A percentile compares a stretch with the other conserved stretches of the same genome.
phyloP scores from a whole-genome alignment of 2,113 vertebrate species.

The Siniperca knerii region DNA sequence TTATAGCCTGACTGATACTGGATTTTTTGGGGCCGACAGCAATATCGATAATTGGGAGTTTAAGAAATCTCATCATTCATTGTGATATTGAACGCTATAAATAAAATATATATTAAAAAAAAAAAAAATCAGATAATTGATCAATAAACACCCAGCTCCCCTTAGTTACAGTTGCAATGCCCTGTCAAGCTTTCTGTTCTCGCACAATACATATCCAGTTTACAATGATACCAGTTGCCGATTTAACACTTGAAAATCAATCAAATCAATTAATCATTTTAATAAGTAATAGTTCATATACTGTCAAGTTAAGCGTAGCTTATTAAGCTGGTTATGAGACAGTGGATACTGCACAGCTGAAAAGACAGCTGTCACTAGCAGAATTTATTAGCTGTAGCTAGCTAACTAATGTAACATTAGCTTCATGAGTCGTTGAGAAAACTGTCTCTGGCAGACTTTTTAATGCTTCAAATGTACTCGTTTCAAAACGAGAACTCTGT shows the following conservation, averaged over 20 bases:
- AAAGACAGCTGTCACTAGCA: background rate
- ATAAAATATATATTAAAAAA: background rate
- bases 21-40: background rate
- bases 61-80: background rate
- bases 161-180: background rate
- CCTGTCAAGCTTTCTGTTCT: background rate
- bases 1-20: background rate
- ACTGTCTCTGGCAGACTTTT: background rate
- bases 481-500: no score
- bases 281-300: no score
- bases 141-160: no score
- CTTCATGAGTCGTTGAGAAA: background rate
- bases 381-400: background rate
- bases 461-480: background rate
- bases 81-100: background rate
- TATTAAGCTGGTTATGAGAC: no score
- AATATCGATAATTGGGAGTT: background rate
- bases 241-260: background rate
- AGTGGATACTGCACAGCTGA: background rate
- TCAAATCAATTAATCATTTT: no score
- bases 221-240: background rate
- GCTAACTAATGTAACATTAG: background rate
- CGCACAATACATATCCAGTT: no score
- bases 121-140: background rate
- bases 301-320: no score